Conservation (phyloP, 2,797 vertebrate genomes). For the Crenuchus spilurus region DNA sequence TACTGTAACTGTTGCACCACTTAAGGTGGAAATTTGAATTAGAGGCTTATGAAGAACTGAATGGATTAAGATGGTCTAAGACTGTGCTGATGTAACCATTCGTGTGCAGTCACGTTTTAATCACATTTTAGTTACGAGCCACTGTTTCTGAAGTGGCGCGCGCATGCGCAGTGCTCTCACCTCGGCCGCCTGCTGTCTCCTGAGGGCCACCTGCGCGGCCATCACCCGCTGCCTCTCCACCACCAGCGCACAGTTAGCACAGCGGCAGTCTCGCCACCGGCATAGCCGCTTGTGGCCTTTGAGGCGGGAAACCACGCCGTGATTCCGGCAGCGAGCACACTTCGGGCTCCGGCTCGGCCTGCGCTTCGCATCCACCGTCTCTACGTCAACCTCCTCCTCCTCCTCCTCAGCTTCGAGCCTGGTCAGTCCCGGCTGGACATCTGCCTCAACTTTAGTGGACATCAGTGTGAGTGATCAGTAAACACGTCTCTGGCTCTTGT, state of each 20-base stretch:
- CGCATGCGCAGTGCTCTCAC: constrained; percentile 52
- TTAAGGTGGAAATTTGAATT: too few species aligned
- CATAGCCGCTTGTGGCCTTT: constrained; percentile 83
- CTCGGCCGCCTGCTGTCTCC: constrained; percentile 77
- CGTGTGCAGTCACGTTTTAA: too few species aligned
- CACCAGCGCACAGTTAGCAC: constrained; percentile 81
- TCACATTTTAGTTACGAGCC: too few species aligned
- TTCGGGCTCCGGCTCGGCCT: constrained; percentile 72
- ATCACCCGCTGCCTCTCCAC: constrained; percentile 83
- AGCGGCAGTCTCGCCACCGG: constrained; percentile 80
- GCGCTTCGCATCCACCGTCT: constrained; percentile 62
- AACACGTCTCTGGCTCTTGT: neutral
- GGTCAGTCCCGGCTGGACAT: constrained; percentile 63
- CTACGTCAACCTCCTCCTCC: constrained; percentile 67
- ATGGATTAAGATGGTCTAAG: too few species aligned
- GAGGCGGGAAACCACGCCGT: constrained; percentile 76
- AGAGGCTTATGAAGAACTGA: too few species aligned
- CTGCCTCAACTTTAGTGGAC: constrained; percentile 68
- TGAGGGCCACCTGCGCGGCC: constrained; percentile 81
- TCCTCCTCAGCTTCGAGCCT: constrained; percentile 58
- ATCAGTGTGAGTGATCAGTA: constrained; percentile 62
- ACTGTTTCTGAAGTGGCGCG: too few species aligned
- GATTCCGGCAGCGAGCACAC: constrained; percentile 74
- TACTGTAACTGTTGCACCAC: too few species aligned
- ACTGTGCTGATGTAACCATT: too few species aligned